These are phyloP conservation scores for Syngnathus typhle DNA, from an alignment of 2,113 vertebrate genomes.

Conservation along the genomic window DNA sequence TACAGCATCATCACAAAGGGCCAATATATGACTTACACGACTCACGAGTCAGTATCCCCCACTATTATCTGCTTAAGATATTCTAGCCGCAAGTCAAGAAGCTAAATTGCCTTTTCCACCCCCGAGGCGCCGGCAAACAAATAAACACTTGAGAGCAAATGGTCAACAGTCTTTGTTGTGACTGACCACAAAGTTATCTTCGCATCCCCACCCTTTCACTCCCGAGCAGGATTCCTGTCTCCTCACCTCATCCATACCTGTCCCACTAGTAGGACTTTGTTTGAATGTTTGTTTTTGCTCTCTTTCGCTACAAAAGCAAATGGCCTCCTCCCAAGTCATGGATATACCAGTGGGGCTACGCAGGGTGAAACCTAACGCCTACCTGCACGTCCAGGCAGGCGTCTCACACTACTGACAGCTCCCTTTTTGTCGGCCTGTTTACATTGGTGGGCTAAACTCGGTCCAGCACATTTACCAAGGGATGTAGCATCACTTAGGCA, in stretches of 20 bases:
- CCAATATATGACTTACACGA: neutral
- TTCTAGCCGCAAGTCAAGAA: constrained; percentile 3
- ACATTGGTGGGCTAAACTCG: constrained; percentile 56
- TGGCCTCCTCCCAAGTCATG: constrained; percentile 51
- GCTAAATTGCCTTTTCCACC: neutral
- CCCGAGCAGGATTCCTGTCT: constrained; percentile 43
- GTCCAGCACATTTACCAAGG: constrained; percentile 62
- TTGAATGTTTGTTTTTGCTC: constrained; percentile 57
- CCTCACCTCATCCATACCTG: constrained; percentile 47
- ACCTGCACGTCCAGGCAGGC: constrained; percentile 65
- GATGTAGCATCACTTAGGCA: constrained; percentile 66
- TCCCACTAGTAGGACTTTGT: constrained; percentile 34
- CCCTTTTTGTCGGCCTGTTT: constrained; percentile 69
- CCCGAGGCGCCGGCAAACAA: constrained; percentile 35
- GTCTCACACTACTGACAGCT: constrained; percentile 63
- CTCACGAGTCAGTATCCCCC: neutral
- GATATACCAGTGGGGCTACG: constrained; percentile 46
- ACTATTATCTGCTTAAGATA: neutral
- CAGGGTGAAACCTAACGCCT: constrained; percentile 64
- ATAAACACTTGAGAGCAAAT: constrained; percentile 59
- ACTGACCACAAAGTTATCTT: constrained; percentile 67
- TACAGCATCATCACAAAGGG: neutral
- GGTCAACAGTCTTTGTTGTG: constrained; percentile 59
- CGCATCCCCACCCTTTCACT: constrained; percentile 21
- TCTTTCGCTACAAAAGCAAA: constrained; percentile 65